These are phyloP conservation scores for Aselliscus stoliczkanus DNA, from an alignment of 2,797 vertebrate species.

Conservation along the genomic window DNA sequence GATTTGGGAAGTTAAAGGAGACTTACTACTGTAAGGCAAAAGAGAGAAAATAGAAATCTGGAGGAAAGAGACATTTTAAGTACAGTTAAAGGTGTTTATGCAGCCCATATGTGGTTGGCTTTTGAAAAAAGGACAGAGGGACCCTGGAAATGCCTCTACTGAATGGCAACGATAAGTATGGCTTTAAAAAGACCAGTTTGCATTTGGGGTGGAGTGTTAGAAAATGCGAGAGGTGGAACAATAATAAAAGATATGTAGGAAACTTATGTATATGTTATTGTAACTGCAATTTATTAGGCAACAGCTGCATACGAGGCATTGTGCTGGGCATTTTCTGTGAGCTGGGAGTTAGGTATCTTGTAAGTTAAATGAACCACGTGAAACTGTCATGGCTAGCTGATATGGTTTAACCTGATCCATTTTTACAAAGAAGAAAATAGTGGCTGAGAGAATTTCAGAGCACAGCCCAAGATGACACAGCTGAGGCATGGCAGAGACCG, in stretches of 20 bases:
- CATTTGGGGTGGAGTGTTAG: neutral
- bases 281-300: neutral
- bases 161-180: neutral
- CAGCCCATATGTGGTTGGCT: neutral
- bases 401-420: neutral
- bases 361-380: neutral
- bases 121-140: neutral
- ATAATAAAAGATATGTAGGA: neutral
- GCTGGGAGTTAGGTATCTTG: neutral
- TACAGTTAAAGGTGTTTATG: neutral
- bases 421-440: neutral
- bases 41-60: neutral
- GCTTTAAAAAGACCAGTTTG: neutral
- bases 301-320: neutral
- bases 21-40: neutral
- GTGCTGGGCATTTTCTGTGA: neutral
- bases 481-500: neutral
- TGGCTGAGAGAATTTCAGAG: neutral
- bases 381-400: neutral
- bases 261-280: neutral
- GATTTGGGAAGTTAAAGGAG: conserved; percentile 44
- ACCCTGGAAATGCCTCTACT: neutral
- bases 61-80: neutral
- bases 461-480: neutral
- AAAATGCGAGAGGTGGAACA: neutral